These are phyloP conservation scores for Columbina picui DNA, from an alignment of 2,113 vertebrate genomes.

Conservation along the genomic window DNA sequence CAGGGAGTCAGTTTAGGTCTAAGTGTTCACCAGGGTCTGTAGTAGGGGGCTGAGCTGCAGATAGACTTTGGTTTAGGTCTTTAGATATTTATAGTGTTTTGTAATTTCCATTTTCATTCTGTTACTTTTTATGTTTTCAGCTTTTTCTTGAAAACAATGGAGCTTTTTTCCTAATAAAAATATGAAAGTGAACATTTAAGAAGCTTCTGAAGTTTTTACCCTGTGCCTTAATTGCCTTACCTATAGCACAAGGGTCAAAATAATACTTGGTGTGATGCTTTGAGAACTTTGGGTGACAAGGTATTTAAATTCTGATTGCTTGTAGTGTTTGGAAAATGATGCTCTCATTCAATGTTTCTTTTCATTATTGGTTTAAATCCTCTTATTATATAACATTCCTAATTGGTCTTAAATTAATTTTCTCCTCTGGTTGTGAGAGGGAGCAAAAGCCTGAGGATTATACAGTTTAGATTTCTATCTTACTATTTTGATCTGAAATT, in stretches of 20 bases:
- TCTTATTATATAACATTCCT: background rate
- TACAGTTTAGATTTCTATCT: background rate
- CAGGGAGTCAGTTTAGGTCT: background rate
- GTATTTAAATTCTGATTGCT: background rate
- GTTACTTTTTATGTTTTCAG: background rate
- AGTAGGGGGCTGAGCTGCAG: background rate
- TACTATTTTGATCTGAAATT: conserved; percentile 10
- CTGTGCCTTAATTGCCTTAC: background rate
- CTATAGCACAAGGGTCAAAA: background rate
- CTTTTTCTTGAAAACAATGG: background rate
- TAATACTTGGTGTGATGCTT: background rate
- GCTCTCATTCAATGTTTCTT: background rate
- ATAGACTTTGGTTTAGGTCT: background rate
- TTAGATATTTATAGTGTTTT: background rate
- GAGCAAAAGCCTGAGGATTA: conserved; percentile 14
- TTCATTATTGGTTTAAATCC: conserved; percentile 6
- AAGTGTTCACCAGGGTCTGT: background rate
- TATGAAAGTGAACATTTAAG: background rate
- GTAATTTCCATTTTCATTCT: background rate
- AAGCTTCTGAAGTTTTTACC: background rate
- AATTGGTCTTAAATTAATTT: conserved; percentile 15
- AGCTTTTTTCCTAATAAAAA: background rate
- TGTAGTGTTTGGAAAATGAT: background rate
- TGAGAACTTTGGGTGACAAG: background rate
- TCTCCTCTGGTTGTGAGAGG: background rate